Percentiles rank a stretch among this genome's conserved stretches.
Conservation (phyloP, 2,797 vertebrate genomes). For the Typhlichthys subterraneus region DNA sequence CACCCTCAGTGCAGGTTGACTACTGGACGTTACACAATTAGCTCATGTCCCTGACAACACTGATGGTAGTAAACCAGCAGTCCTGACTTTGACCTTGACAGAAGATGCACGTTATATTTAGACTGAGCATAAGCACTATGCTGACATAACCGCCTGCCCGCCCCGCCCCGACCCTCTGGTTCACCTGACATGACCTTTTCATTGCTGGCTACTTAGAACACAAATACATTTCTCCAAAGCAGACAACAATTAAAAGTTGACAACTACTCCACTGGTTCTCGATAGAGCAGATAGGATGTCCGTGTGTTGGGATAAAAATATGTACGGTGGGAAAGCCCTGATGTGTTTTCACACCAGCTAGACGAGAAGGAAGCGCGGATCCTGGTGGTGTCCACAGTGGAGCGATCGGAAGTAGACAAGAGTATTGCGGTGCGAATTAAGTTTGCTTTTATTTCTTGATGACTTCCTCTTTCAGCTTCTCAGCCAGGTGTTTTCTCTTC, state of each 20-base stretch:
- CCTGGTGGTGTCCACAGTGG: slow-evolving; percentile 23
- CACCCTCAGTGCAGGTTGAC: slow-evolving; percentile 1
- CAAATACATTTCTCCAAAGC: background rate
- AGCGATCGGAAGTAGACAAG: slow-evolving; percentile 7
- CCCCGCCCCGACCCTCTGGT: background rate
- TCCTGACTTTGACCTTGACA: slow-evolving; percentile 1
- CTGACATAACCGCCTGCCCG: background rate
- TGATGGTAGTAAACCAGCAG: slow-evolving; percentile 13
- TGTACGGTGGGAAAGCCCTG: background rate
- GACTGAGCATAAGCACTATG: background rate
- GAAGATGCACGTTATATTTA: slow-evolving; percentile 1
- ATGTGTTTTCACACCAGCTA: slow-evolving; percentile 4
- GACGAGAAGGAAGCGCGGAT: slow-evolving; percentile 33
- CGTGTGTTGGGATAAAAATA: no score
- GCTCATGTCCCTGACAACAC: slow-evolving; percentile 12
- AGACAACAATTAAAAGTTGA: slow-evolving; percentile 2
- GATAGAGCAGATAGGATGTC: slow-evolving; percentile 27
- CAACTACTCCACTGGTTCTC: background rate
- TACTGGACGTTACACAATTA: slow-evolving; percentile 18
- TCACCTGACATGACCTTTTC: background rate
- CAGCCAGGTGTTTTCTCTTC: slow-evolving; percentile 94
- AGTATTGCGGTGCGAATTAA: slow-evolving; percentile 25
- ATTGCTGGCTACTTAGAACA: slow-evolving; percentile 15
- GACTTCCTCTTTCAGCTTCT: slow-evolving; percentile 97
- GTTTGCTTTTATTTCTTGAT: slow-evolving; percentile 84